A percentile compares a stretch with the other conserved stretches of the same genome.
Evolutionary conservation across 2,888 invertebrate species (phyloP).

Genomic region (Hydroisotoma schaefferi): DNA sequence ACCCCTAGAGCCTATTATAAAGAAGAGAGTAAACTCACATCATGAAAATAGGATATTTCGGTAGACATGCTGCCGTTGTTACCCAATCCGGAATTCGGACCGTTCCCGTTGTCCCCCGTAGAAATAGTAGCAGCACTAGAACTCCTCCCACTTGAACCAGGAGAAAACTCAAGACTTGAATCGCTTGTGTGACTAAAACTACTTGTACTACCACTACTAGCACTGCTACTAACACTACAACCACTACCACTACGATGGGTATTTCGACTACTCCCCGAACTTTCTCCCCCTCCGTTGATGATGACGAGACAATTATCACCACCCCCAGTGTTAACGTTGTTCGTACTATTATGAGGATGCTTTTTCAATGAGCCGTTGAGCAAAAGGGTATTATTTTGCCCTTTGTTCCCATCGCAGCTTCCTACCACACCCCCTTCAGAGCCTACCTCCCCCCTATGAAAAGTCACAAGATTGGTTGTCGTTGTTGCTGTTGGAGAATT

Average conservation of each 20-base stretch:
- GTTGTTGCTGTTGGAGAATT: too few species aligned
- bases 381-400: too few species aligned
- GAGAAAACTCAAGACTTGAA: too few species aligned
- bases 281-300: conserved; percentile 8
- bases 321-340: not conserved
- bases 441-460: too few species aligned
- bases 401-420: too few species aligned
- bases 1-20: not conserved
- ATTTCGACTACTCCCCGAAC: not conserved
- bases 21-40: conserved; percentile 36
- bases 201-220: conserved; percentile 4
- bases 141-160: too few species aligned
- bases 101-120: not conserved
- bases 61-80: conserved; percentile 40
- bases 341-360: too few species aligned
- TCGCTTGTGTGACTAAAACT: conserved; percentile 8
- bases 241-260: conserved; percentile 10
- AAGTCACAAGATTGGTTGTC: too few species aligned
- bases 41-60: conserved; percentile 48
- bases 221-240: conserved; percentile 19
- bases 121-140: not conserved
- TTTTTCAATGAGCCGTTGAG: too few species aligned
- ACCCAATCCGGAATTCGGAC: conserved; percentile 10
- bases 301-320: not conserved
- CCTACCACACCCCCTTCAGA: too few species aligned